Conservation (phyloP, 1,140 invertebrate species). For the Rhynchophorus ferrugineus region DNA sequence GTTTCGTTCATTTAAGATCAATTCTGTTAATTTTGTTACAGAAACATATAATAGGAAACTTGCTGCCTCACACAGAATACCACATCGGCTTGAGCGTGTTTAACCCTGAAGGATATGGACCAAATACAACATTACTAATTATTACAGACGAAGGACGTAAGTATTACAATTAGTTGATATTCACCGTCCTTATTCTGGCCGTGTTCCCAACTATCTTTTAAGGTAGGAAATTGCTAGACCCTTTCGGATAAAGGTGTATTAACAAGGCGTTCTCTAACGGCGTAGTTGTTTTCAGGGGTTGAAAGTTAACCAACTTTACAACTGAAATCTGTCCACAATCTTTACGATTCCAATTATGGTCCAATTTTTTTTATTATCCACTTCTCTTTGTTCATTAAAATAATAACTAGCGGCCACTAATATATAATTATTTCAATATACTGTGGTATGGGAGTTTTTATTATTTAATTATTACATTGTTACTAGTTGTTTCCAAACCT, state of each 20-base stretch:
- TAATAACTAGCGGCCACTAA: no score
- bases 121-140: constrained; percentile 61
- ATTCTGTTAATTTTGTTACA: constrained; percentile 39
- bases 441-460: no score
- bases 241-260: constrained; percentile 6
- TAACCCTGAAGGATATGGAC: constrained; percentile 66
- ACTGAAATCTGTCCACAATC: no score
- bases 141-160: constrained; percentile 77
- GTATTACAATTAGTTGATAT: constrained; percentile 33
- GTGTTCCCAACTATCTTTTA: constrained; percentile 9
- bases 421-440: no score
- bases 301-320: neutral
- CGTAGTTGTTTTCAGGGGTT: neutral
- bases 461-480: no score
- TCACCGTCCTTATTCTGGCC: neutral
- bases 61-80: constrained; percentile 69
- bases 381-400: no score
- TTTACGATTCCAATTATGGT: no score
- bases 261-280: neutral
- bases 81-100: constrained; percentile 68
- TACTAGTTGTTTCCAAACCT: no score
- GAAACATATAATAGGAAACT: constrained; percentile 62
- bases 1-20: constrained; percentile 16
- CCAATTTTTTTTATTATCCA: no score
- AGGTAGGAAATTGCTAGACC: constrained; percentile 10